Evolutionary conservation across 2,888 invertebrate genomes (phyloP).

Genomic region (Amphipyra berbera): DNA sequence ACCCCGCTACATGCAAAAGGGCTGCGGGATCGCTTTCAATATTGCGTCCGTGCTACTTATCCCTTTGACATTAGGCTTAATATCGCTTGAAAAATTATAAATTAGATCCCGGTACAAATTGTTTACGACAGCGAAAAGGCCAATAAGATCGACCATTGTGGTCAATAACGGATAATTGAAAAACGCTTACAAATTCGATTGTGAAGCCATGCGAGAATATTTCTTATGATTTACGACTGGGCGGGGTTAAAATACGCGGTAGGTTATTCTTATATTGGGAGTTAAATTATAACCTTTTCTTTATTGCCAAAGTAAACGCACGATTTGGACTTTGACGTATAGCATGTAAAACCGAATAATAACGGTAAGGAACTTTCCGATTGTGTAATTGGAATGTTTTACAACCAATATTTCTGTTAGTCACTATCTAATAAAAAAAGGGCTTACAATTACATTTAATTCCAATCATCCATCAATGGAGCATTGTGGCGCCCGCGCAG

Average conservation of each 20-base stretch:
- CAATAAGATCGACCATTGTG: slow-evolving; percentile 84
- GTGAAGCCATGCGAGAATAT: slow-evolving; percentile 79
- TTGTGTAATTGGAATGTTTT: slow-evolving; percentile 22
- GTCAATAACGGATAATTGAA: slow-evolving; percentile 88
- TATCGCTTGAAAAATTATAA: slow-evolving; percentile 57
- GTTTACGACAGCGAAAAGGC: slow-evolving; percentile 82
- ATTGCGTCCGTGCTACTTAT: slow-evolving; percentile 54
- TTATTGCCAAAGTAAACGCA: slow-evolving; percentile 50
- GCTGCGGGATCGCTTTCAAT: slow-evolving; percentile 69
- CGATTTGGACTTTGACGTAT: slow-evolving; percentile 26
- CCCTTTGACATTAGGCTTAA: slow-evolving; percentile 58
- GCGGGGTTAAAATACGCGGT: slow-evolving; percentile 72
- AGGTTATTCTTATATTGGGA: slow-evolving; percentile 65
- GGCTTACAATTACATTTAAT: slow-evolving; percentile 63
- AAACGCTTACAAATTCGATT: slow-evolving; percentile 87
- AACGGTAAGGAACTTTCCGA: slow-evolving; percentile 13
- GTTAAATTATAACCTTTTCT: slow-evolving; percentile 57
- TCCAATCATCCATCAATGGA: slow-evolving; percentile 74
- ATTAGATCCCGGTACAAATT: slow-evolving; percentile 74
- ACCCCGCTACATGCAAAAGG: slow-evolving; percentile 71
- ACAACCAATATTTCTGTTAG: background rate
- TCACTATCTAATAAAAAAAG: slow-evolving; percentile 39
- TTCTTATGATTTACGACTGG: slow-evolving; percentile 83
- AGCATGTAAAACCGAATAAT: slow-evolving; percentile 29
- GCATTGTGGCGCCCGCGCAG: slow-evolving; percentile 74